Conservation (phyloP, 2,113 vertebrate genomes). For the Cygnus buccinator region DNA sequence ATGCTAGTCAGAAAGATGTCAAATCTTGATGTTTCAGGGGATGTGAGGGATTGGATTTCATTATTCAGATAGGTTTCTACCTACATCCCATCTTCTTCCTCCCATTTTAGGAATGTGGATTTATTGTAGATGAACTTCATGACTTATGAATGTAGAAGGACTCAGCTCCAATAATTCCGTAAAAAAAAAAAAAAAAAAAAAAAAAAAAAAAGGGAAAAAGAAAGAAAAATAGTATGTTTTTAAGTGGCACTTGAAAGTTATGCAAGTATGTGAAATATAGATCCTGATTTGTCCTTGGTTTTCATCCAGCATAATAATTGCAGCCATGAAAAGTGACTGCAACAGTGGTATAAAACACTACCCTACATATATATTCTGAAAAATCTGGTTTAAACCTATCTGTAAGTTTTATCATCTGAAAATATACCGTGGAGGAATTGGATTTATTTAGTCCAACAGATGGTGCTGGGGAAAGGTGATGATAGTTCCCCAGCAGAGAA, state of each 20-base stretch:
- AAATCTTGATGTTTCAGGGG: neutral
- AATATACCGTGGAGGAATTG: neutral
- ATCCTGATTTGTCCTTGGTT: neutral
- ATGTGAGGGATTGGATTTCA: neutral
- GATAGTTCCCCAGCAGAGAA: neutral
- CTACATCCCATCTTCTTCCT: neutral
- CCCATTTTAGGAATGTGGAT: neutral
- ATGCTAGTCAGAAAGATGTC: neutral
- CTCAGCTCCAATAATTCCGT: neutral
- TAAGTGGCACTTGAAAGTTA: neutral
- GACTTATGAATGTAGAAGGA: neutral
- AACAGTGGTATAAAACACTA: neutral
- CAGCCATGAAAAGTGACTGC: neutral
- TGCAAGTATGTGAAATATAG: neutral
- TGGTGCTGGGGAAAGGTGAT: neutral
- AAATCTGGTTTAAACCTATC: neutral
- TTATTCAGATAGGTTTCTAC: neutral
- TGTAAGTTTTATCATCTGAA: neutral
- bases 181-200: neutral
- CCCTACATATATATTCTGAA: neutral
- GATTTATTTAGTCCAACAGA: neutral
- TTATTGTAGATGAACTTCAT: neutral
- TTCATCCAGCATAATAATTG: neutral
- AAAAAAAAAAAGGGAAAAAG: neutral
- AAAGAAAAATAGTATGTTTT: neutral